Percentiles rank a stretch among this genome's conserved stretches.
Evolutionary conservation across 2,113 vertebrate species (phyloP).

Genomic region (Casuarius casuarius): DNA sequence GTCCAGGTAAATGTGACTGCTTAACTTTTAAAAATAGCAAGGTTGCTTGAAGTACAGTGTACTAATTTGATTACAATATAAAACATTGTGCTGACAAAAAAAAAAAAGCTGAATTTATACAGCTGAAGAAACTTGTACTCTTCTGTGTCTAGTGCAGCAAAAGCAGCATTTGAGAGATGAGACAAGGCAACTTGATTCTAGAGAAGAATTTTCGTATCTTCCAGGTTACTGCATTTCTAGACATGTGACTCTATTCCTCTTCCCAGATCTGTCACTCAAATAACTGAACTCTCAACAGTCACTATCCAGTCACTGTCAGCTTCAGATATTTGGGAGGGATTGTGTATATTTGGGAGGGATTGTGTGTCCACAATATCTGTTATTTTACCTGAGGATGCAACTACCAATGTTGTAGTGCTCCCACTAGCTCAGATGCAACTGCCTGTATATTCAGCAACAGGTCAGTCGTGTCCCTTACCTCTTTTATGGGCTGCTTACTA

Average conservation of each 20-base stretch:
- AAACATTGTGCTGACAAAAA: not conserved
- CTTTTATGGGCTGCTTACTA: not conserved
- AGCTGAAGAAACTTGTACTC: not conserved
- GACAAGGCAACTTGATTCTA: not conserved
- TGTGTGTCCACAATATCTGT: not conserved
- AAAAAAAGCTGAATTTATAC: constrained; percentile 32
- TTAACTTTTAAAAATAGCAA: constrained; percentile 1
- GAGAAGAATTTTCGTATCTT: not conserved
- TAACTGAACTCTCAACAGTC: not conserved
- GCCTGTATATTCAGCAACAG: not conserved
- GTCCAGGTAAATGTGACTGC: not conserved
- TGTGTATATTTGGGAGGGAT: not conserved
- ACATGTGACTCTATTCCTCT: not conserved
- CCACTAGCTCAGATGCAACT: not conserved
- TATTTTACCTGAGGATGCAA: constrained; percentile 2
- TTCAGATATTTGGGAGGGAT: not conserved
- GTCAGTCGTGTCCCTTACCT: not conserved
- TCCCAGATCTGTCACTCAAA: not conserved
- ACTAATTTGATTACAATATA: constrained; percentile 41
- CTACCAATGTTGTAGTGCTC: not conserved
- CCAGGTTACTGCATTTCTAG: not conserved
- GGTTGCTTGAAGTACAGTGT: constrained; percentile 29
- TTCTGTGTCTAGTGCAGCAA: not conserved
- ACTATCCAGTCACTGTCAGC: not conserved
- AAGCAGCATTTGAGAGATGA: not conserved